A percentile compares a stretch with the other conserved stretches of the same genome.
phyloP scores from a whole-genome alignment of 2,888 invertebrate genomes.

The Bedellia somnulentella region DNA sequence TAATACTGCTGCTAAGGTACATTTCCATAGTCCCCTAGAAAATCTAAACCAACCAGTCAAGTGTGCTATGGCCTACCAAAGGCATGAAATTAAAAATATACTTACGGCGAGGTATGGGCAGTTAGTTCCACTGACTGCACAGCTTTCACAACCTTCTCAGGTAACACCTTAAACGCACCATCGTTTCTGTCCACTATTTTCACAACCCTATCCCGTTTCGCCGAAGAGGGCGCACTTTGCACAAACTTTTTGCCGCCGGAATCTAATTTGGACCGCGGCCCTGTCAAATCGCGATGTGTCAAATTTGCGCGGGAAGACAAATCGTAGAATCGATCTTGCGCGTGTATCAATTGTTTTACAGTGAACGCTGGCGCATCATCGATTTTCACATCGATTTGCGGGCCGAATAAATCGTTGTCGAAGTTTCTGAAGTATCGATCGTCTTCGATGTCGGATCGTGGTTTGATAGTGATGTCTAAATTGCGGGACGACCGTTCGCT shows the following conservation, averaged over 20 bases:
- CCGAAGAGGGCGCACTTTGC: constrained; percentile 23
- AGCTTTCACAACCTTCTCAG: constrained; percentile 16
- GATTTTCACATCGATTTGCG: constrained; percentile 16
- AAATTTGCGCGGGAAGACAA: constrained; percentile 24
- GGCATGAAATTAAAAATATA: too few species aligned
- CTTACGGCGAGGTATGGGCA: constrained; percentile 23
- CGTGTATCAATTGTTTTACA: constrained; percentile 46
- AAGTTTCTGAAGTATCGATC: constrained; percentile 29
- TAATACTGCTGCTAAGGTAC: too few species aligned
- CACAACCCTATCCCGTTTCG: constrained; percentile 10
- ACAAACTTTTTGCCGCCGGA: constrained; percentile 13
- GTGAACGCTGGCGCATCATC: constrained; percentile 35
- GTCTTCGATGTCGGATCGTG: constrained; percentile 38
- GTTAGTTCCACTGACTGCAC: constrained; percentile 14
- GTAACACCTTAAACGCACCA: constrained; percentile 27
- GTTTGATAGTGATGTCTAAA: constrained; percentile 22
- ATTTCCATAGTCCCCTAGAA: too few species aligned
- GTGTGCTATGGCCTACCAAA: too few species aligned
- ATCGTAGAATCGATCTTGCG: constrained; percentile 49
- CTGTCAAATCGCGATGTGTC: constrained; percentile 11
- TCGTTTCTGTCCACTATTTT: constrained; percentile 12
- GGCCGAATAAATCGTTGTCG: constrained; percentile 33
- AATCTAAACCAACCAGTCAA: too few species aligned
- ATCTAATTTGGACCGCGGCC: background rate
- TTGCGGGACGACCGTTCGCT: constrained; percentile 27